A percentile compares a stretch with the other conserved stretches of the same genome.
Evolutionary conservation across 2,113 vertebrate species (phyloP).

Genomic region (Oncorhynchus clarkii): DNA sequence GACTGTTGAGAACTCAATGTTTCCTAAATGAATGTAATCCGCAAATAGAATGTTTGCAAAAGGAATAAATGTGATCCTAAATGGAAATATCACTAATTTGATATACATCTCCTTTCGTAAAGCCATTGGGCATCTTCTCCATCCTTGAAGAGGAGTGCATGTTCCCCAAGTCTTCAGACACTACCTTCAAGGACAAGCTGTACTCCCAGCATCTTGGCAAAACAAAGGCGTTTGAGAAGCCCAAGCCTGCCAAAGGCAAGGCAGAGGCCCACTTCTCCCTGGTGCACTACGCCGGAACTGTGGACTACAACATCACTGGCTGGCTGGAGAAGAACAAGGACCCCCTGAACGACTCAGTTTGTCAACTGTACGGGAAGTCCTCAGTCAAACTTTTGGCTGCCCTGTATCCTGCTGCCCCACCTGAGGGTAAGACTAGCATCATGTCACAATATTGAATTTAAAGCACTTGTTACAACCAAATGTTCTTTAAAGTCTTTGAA

Average conservation of each 20-base stretch:
- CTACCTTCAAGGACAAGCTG: conserved; percentile 86
- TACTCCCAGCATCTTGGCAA: conserved; percentile 89
- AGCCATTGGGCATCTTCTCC: conserved; percentile 79
- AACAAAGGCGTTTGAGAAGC: conserved; percentile 85
- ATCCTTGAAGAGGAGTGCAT: conserved; percentile 77
- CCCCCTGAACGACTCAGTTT: conserved; percentile 85
- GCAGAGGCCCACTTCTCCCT: conserved; percentile 84
- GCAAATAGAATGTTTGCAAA: too few species aligned
- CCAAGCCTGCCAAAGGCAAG: conserved; percentile 84
- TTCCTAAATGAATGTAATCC: too few species aligned
- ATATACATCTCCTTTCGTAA: background rate
- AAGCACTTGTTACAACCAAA: too few species aligned
- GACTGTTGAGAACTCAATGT: too few species aligned
- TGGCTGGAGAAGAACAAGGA: conserved; percentile 96
- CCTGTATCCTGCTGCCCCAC: conserved; percentile 30
- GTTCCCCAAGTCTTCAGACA: conserved; percentile 67
- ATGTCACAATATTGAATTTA: too few species aligned
- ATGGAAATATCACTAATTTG: too few species aligned
- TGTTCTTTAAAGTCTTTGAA: background rate
- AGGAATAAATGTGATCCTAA: too few species aligned
- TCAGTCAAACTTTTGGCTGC: conserved; percentile 72
- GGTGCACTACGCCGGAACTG: conserved; percentile 84
- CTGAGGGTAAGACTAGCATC: background rate
- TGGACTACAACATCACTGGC: conserved; percentile 87
- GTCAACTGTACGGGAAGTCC: conserved; percentile 74